Base-by-base conservation (phyloP, 2,113 vertebrate genomes). In the Gymnarchus niloticus region DNA sequence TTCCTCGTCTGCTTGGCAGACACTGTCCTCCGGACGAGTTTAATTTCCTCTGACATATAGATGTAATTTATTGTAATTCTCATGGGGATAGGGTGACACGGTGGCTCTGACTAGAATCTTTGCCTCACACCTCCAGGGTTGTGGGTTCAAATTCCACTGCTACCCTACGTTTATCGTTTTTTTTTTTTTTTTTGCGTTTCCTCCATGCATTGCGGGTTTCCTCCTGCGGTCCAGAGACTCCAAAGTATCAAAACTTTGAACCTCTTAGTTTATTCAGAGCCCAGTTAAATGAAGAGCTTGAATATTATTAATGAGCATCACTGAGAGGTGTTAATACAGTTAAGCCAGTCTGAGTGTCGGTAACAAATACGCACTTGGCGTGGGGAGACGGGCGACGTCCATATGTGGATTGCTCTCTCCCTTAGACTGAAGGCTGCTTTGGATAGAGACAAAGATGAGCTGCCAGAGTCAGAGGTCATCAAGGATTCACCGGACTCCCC, bases 401-500 rank as follows among this genome's bases (percentile, higher is more conserved):
- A 2, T 17, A 2, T 41, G 14, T 73, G 65, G 65, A 6, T 17
- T 37, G 3, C 61, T 85, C 23, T 85, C 81, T 57, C 41, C 80
- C 41, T 57, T 59, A 98, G 98, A 88, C 91, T 98, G 85, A 99
- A 99, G 91, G 94, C 96, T 73, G 91, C 95, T 51, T 87, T 96
- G 87, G 98, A 97, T 86, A 94, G 95, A 84, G 96, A 99, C 84
- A 99, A 98, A 88, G 97, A 98, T 56, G 97, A 99, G 3, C 91
- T 94, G 85, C 90, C 91, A 56, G 98, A 99, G 91, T 90, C 97
- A 0, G 98, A 99, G 88, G 93, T 99, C 88, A 99, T 99, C 83
- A 99, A 99, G 90, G 98, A 99, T 90, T 99, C 98, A 0, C 98
- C 98, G 0, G 98, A 99, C 90, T 99, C 98, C 61, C 98, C 98